These are phyloP conservation scores for Orientallactaga bullata DNA, from an alignment of 2,113 vertebrate genomes.

Conservation along the genomic window DNA sequence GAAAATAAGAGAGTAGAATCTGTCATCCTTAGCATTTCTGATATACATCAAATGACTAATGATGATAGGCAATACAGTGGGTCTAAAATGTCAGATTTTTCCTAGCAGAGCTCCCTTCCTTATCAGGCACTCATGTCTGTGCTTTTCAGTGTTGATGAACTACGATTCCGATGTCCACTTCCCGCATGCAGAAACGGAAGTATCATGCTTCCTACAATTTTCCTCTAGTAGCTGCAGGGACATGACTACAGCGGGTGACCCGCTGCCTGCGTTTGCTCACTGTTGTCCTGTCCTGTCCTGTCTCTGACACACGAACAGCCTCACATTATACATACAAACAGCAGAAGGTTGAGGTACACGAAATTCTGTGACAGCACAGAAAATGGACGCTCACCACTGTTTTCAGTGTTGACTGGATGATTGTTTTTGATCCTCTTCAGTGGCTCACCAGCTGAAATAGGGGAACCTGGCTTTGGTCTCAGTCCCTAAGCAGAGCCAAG, in stretches of 20 bases:
- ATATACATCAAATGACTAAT: not conserved
- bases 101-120: not conserved
- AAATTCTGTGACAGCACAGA: not conserved
- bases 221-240: not conserved
- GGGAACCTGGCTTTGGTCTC: not conserved
- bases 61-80: not conserved
- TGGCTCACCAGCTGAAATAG: not conserved
- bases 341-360: not conserved
- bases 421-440: not conserved
- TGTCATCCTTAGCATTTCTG: not conserved
- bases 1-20: not conserved
- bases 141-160: not conserved
- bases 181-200: not conserved
- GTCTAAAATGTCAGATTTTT: not conserved
- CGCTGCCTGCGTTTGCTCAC: not conserved
- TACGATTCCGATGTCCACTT: not conserved
- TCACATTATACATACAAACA: not conserved
- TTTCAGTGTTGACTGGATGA: not conserved
- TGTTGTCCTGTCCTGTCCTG: not conserved
- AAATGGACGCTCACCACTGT: not conserved
- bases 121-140: not conserved
- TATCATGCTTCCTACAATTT: not conserved
- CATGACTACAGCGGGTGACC: not conserved
- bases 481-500: not conserved
- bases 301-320: not conserved